Evolutionary conservation across 2,113 vertebrate genomes (phyloP).

Genomic region (Parus major): DNA sequence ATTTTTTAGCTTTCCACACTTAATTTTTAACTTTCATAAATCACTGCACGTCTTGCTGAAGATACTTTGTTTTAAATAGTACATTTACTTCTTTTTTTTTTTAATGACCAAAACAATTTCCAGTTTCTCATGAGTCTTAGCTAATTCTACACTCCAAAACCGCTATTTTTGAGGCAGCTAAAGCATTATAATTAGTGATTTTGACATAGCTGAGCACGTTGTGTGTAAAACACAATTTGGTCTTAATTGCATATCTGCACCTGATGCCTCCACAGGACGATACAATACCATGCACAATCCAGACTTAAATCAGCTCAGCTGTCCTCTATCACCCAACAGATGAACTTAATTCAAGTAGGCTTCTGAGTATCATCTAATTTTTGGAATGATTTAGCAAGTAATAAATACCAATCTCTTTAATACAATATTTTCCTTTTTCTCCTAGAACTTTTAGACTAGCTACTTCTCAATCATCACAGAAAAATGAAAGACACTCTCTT

Average conservation of each 20-base stretch:
- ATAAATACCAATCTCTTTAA: neutral
- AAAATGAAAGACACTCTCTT: neutral
- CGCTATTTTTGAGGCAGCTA: neutral
- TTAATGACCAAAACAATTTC: neutral
- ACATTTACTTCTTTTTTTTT: neutral
- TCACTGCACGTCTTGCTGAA: neutral
- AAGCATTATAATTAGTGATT: neutral
- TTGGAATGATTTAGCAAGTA: neutral
- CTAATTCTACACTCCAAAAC: neutral
- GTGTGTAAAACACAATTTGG: neutral
- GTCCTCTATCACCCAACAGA: neutral
- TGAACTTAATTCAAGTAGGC: neutral
- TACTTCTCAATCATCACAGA: neutral
- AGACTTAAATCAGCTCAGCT: neutral
- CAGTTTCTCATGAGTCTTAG: neutral
- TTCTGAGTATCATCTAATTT: neutral
- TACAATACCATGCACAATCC: neutral
- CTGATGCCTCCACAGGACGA: neutral
- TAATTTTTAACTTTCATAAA: neutral
- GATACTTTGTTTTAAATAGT: neutral
- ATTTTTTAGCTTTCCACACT: neutral
- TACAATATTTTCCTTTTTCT: neutral
- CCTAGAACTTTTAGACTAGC: neutral
- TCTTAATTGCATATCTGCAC: neutral
- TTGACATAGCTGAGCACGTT: neutral